Evolutionary conservation across 2,113 vertebrate genomes (phyloP), one percentile per base, ranked within the genome.

Genomic region (Circaetus gallicus): DNA sequence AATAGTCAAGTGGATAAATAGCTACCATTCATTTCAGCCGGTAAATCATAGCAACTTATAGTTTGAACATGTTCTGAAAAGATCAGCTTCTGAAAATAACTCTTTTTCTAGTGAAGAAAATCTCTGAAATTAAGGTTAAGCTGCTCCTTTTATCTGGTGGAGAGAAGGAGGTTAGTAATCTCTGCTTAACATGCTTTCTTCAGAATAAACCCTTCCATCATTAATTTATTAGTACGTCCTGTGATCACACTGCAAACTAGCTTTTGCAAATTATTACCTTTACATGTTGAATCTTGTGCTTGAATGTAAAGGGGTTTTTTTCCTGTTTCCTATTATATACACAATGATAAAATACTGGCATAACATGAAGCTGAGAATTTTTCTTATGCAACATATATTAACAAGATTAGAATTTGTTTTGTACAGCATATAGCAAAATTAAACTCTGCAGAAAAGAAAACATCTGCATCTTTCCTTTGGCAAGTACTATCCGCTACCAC

Each of bases 191-290:
- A 2, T 49, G 25, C 6, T 66, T 0, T 42, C 13, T n/a, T 56
- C 20, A 38, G 8, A 32, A 5, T 38, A n/a, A 74, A 56, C 1
- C 1, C 1, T 63, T 82, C 9, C 0, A 2, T 50, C 17, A 29
- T 31, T 42, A 42, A 32, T 87, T 49, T 59, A 45, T 69, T 34
- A 20, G 7, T 26, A 43, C 6, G 4, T 56, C 5, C 20, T 67
- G 18, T 53, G 21, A 55, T 32, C 20, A 67, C 22, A 66, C 34
- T 49, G 31, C 12, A 92, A 63, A 56, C 10, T 31, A 43, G 5
- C 43, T 82, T 79, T 76, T 77, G 6, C 17, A 62, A 50, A 55
- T 65, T 3, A 4, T 55, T 58, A 18, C 4, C 4, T 32, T 62
- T 62, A 28, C 4, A 8, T 59, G 10, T 26, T 72, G 16, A 24